Evolutionary conservation across 2,797 vertebrate genomes (phyloP), one percentile per base, ranked within the genome.

Genomic region (Falco peregrinus): DNA sequence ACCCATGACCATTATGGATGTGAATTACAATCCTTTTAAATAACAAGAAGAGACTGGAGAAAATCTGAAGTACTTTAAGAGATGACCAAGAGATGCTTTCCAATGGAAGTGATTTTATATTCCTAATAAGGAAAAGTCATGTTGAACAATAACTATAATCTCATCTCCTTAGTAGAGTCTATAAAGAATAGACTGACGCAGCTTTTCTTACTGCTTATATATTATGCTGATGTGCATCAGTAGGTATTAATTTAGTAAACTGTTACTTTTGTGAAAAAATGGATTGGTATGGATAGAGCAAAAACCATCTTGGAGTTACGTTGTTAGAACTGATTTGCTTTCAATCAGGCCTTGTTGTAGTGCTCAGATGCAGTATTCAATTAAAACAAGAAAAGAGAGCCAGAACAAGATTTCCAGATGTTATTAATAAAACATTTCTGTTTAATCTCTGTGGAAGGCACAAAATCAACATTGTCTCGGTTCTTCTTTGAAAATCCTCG

Each of bases 61-160:
- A 93, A 94, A 87, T 73, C 53, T 73, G 33, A 93, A 91, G 50
- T 95, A 56, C 45, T 90, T 94, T 54, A 90, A 67, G 35, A 65
- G 53, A 39, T 78, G 79, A 86, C 17, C 69, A 78, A 59, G 75
- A 78, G 20, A 22, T 1, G 6, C 22, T 93, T 94, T 87, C 75
- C 75, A 81, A 11, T 11, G 5, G 39, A 59, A 65, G 22, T 9
- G 11, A 71, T 53, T 89, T 93, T 77, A 54, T 94, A 96, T 22
- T 93, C 88, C 84, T 92, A 95, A 85, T 50, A 93, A 85, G 81
- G 84, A 89, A 69, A 81, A 94, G 54, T 87, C 39, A 16, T 47
- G 19, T 51, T 90, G 41, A 63, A 60, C 50, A 90, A 53, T 80
- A 85, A 50, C 69, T 86, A 51, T 67, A 87, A 54, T 51, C 53